Base-by-base conservation (phyloP, 2,888 invertebrate species). In the Pharmacophagus antenor region DNA sequence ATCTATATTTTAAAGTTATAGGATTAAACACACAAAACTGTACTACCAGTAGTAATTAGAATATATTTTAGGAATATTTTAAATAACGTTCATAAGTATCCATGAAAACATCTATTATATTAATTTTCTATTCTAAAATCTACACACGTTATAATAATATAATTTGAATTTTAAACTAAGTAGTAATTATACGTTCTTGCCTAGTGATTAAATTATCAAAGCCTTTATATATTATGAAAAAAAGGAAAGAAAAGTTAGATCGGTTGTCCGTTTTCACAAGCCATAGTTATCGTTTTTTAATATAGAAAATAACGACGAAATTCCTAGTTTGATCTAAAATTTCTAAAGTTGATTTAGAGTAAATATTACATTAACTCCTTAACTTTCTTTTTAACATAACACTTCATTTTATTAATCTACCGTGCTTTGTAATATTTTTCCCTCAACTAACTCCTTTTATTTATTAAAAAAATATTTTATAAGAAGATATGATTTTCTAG, bases 221-320 rank as follows among this genome's bases (percentile, higher is more conserved):
- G 70, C 74, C 71, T 66, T 60, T 60, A 54, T 61, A 63, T 62
- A 76, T 74, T 68, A 21, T 44, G 46, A 49, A 66, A 70, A 84
- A 85, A 81, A 74, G n/a, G 74, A 82, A 84, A 76, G 61, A 61
- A 62, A 67, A 76, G 75, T 61, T 69, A n/a, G n/a, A 81, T 87
- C 88, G 75, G 68, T 82, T 71, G 57, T 74, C 88, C 88, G 65
- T 87, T 80, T 64, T 84, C 74, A 83, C 73, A 82, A 82, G 88
- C 88, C 69, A 76, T 72, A 63, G 70, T 71, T 77, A 12, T 70
- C 75, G 72, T 73, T 70, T 68, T 73, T 71, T 18, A 8, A 37
- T 62, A 58, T 51, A 67, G 58, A 65, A 66, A 62, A 60, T 54
- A 20, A 52, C 52, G 1, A 17, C 17, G 15, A 17, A 18, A n/a